Evolutionary conservation across 2,113 vertebrate species (phyloP).

Genomic region (Glareola pratincola): DNA sequence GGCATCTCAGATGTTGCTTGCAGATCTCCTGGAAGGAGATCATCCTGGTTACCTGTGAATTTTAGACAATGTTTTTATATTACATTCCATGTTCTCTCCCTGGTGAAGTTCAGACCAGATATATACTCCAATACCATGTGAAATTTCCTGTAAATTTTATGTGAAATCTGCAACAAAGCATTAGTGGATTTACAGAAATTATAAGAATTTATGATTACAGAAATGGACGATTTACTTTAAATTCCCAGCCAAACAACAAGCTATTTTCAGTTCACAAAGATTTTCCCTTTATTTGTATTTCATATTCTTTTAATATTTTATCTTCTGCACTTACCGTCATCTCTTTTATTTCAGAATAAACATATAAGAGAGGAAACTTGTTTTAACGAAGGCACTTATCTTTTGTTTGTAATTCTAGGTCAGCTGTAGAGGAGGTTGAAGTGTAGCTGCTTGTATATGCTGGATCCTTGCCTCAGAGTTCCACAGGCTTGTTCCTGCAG

Average conservation of each 20-base stretch:
- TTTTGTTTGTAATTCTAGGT: not conserved
- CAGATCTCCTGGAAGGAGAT: not conserved
- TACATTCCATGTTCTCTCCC: accelerated
- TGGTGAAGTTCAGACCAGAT: not conserved
- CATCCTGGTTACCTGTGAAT: not conserved
- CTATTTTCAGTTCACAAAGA: not conserved
- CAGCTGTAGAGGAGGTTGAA: not conserved
- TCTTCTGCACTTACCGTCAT: not conserved
- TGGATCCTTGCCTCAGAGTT: not conserved
- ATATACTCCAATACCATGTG: not conserved
- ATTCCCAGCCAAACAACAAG: not conserved
- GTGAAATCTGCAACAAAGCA: not conserved
- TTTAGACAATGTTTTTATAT: not conserved
- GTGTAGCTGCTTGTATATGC: not conserved
- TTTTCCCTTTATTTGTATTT: not conserved
- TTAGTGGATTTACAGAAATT: not conserved
- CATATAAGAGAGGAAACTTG: not conserved
- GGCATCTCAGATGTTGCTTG: not conserved
- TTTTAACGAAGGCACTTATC: not conserved
- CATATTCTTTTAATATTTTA: not conserved
- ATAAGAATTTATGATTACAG: not conserved
- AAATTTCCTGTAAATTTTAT: not conserved
- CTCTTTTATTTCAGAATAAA: not conserved
- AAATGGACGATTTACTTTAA: not conserved
- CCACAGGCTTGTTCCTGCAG: not conserved